These are phyloP conservation scores for Meteorus cinctellus DNA, from an alignment of 2,888 invertebrate species.

Conservation along the genomic window DNA sequence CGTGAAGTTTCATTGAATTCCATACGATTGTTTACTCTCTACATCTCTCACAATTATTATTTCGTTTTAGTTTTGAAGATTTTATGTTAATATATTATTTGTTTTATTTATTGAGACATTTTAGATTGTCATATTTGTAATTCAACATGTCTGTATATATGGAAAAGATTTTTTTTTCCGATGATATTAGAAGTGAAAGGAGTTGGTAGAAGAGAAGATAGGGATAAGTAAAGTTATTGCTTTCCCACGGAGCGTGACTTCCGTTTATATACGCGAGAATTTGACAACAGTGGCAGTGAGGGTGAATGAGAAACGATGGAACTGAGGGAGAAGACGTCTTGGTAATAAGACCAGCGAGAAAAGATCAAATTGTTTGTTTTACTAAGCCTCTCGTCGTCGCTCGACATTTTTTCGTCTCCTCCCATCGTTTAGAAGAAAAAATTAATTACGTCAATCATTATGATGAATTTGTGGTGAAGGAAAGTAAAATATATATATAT, in stretches of 20 bases:
- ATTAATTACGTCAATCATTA: constrained; percentile 47
- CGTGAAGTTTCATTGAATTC: constrained; percentile 30
- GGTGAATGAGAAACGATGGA: not conserved
- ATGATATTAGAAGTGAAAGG: not conserved
- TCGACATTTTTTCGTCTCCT: constrained; percentile 35
- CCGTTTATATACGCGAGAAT: constrained; percentile 50
- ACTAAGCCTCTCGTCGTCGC: constrained; percentile 50
- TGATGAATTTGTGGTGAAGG: constrained; percentile 4
- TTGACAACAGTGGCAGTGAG: constrained; percentile 20
- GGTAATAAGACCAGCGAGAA: constrained; percentile 47
- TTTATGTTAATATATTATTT: too few relatives aligned
- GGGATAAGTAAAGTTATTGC: constrained; percentile 9
- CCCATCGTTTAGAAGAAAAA: constrained; percentile 36
- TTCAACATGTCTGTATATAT: not conserved
- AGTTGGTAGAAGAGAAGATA: not conserved
- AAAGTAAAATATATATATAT: not conserved
- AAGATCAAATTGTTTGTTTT: constrained; percentile 53
- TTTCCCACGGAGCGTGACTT: constrained; percentile 47
- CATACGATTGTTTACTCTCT: not conserved
- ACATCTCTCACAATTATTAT: too few relatives aligned
- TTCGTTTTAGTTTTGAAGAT: too few relatives aligned
- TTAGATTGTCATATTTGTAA: not conserved
- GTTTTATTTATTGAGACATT: too few relatives aligned
- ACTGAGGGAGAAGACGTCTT: not conserved
- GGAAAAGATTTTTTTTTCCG: constrained; percentile 1